Evolutionary conservation across 2,888 invertebrate genomes (phyloP).

Genomic region (Zhengitettix transpicula): DNA sequence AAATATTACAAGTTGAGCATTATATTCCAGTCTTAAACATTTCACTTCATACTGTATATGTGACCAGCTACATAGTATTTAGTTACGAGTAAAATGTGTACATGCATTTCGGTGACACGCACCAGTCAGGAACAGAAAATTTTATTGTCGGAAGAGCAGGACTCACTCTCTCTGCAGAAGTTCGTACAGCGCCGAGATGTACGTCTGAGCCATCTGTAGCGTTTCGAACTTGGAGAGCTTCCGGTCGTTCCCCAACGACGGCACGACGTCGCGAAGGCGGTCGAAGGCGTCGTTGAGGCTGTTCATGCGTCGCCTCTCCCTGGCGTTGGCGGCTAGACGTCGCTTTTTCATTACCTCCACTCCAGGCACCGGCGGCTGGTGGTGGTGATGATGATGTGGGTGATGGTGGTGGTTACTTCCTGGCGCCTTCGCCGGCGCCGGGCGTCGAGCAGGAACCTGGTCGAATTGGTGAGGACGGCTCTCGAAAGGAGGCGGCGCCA

Average conservation of each 20-base stretch:
- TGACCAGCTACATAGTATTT: no score
- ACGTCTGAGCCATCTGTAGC: conserved; percentile 63
- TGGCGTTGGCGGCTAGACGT: conserved; percentile 53
- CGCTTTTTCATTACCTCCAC: conserved; percentile 40
- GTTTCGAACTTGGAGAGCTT: conserved; percentile 64
- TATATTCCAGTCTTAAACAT: no score
- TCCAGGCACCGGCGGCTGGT: conserved; percentile 26
- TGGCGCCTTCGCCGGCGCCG: neutral
- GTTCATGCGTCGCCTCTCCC: conserved; percentile 58
- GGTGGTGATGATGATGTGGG: neutral
- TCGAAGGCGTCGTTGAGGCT: conserved; percentile 63
- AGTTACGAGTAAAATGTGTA: no score
- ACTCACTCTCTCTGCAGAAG: conserved; percentile 32
- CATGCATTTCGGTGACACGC: no score
- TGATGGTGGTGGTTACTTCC: neutral
- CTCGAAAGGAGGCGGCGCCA: neutral
- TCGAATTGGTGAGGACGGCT: neutral
- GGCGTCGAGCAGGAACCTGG: neutral
- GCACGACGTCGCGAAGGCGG: conserved; percentile 50
- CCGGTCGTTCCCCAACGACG: conserved; percentile 49
- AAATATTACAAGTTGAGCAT: no score
- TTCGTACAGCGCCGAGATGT: conserved; percentile 51
- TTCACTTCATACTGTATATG: no score
- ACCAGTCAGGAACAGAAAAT: no score
- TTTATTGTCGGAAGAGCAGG: neutral